Evolutionary conservation across 2,888 invertebrate genomes (phyloP).

Genomic region (Erannis defoliaria): DNA sequence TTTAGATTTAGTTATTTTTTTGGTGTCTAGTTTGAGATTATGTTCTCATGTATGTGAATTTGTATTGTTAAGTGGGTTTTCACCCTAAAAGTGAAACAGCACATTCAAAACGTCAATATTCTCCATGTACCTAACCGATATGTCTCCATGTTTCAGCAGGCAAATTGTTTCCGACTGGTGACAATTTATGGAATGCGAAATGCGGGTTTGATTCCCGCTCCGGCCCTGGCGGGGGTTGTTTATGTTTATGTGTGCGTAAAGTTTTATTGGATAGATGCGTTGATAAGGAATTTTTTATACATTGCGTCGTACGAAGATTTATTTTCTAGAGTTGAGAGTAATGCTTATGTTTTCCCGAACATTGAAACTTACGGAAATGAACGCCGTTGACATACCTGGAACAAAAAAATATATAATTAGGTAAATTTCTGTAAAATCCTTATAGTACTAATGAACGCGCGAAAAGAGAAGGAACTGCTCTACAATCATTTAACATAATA

Average conservation of each 20-base stretch:
- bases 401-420: neutral
- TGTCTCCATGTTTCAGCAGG: slow-evolving; percentile 66
- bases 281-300: slow-evolving; percentile 17
- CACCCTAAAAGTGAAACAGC: too few species aligned
- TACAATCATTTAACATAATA: too few species aligned
- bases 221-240: slow-evolving; percentile 36
- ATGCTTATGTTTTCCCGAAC: neutral
- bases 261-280: slow-evolving; percentile 15
- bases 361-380: neutral
- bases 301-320: neutral
- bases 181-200: slow-evolving; percentile 70
- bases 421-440: neutral
- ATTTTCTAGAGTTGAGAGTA: neutral
- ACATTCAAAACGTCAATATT: neutral
- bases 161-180: slow-evolving; percentile 77
- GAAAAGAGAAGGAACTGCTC: too few species aligned
- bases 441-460: too few species aligned
- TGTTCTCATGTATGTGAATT: too few species aligned
- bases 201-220: slow-evolving; percentile 51
- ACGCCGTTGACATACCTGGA: neutral
- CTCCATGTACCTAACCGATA: slow-evolving; percentile 51
- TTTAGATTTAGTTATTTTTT: too few species aligned
- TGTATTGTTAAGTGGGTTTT: too few species aligned
- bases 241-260: slow-evolving; percentile 37
- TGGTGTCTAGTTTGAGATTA: too few species aligned